Conservation (phyloP, 2,797 vertebrate genomes). For the Semotilus atromaculatus region DNA sequence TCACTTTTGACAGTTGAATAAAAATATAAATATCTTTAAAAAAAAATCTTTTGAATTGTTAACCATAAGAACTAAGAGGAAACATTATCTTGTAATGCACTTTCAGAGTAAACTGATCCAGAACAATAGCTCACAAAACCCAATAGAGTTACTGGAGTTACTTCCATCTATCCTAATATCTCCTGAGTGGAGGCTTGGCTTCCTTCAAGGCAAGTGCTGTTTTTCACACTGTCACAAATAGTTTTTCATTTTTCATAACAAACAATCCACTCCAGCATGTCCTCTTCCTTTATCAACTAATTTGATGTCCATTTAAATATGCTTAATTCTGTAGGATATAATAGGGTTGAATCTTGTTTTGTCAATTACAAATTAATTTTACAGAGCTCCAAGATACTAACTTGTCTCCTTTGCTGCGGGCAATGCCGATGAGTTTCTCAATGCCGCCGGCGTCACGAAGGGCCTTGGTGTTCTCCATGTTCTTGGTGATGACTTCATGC, state of each 20-base stretch:
- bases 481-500: slow-evolving; percentile 99
- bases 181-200: background rate
- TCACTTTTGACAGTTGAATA: background rate
- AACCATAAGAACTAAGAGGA: background rate
- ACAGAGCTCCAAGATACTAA: slow-evolving; percentile 73
- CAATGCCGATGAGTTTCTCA: slow-evolving; percentile 96
- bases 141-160: background rate
- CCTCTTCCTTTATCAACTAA: background rate
- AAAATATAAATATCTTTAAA: background rate
- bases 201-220: background rate
- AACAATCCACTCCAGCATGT: background rate
- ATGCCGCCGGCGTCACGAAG: slow-evolving; percentile 97
- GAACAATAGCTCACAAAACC: background rate
- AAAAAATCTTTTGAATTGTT: background rate
- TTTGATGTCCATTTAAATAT: background rate
- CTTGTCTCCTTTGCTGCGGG: slow-evolving; percentile 99
- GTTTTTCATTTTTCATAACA: background rate
- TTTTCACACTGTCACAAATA: background rate
- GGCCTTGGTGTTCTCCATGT: slow-evolving; percentile 99
- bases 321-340: background rate
- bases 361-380: background rate
- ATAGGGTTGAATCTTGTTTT: background rate
- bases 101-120: background rate
- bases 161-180: background rate
- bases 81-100: too few relatives aligned